Conservation (phyloP, 92 coral and sea anemone genomes). For the Zoanthus solanderi region DNA sequence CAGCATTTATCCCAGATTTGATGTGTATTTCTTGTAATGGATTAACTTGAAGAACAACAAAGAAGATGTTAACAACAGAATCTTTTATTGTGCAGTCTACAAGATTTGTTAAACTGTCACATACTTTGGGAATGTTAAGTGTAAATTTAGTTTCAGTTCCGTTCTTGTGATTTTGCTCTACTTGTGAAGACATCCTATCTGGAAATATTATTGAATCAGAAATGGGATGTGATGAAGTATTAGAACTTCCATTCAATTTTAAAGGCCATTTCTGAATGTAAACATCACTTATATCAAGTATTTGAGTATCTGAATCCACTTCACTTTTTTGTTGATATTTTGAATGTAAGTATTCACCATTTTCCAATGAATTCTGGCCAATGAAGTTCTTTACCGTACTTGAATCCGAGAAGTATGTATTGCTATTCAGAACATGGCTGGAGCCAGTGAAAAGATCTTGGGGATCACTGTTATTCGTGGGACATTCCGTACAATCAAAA, state of each 20-base stretch:
- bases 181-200: neutral
- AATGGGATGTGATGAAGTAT: neutral
- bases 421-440: constrained; percentile 67
- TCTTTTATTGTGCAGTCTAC: constrained; percentile 61
- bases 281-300: constrained; percentile 65
- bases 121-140: constrained; percentile 52
- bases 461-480: neutral
- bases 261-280: constrained; percentile 62
- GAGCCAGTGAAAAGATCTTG: constrained; percentile 74
- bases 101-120: constrained; percentile 65
- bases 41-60: constrained; percentile 88
- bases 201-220: neutral
- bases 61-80: constrained; percentile 70
- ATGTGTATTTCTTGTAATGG: constrained; percentile 80
- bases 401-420: constrained; percentile 20
- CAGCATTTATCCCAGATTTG: constrained; percentile 80
- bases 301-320: constrained; percentile 53
- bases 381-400: neutral
- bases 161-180: neutral
- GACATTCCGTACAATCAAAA: neutral
- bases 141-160: neutral
- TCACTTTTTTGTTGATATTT: neutral
- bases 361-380: neutral
- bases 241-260: neutral
- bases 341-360: neutral